Evolutionary conservation across 1,140 invertebrate genomes (phyloP).

Genomic region (Atta texana): DNA sequence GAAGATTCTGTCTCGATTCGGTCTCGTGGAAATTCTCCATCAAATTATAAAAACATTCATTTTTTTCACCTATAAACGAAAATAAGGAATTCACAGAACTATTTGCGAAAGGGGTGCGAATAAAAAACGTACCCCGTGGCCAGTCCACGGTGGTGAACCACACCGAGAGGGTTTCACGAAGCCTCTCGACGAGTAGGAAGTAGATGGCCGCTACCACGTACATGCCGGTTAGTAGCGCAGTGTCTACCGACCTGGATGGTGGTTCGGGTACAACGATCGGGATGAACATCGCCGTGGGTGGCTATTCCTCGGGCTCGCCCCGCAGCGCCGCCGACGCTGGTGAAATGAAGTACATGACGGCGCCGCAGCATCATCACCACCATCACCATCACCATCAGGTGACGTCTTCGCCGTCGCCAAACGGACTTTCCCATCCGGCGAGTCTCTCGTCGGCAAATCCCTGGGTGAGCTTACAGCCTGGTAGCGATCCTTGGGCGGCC

Average conservation of each 20-base stretch:
- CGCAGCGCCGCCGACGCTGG: constrained; percentile 92
- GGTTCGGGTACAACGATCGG: constrained; percentile 91
- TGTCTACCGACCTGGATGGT: constrained; percentile 91
- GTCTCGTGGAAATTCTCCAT: neutral
- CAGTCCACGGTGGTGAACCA: neutral
- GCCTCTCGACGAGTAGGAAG: constrained; percentile 79
- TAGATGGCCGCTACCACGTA: constrained; percentile 94
- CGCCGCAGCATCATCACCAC: constrained; percentile 92
- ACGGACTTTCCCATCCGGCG: constrained; percentile 89
- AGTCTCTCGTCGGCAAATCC: constrained; percentile 90
- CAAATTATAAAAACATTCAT: neutral
- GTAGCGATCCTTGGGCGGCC: constrained; percentile 93
- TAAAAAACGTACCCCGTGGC: neutral
- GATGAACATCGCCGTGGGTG: constrained; percentile 89
- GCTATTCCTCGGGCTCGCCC: constrained; percentile 92
- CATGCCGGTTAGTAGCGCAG: constrained; percentile 92
- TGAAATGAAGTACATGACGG: constrained; percentile 97
- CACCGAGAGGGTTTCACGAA: constrained; percentile 49
- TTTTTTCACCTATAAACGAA: neutral
- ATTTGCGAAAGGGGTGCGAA: neutral
- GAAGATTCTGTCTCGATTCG: neutral
- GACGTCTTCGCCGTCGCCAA: constrained; percentile 88
- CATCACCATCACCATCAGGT: constrained; percentile 91
- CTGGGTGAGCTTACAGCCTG: constrained; percentile 93
- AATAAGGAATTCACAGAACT: neutral